These are phyloP conservation scores for Apantesis nais DNA, from an alignment of 2,888 invertebrate species.

Conservation along the genomic window DNA sequence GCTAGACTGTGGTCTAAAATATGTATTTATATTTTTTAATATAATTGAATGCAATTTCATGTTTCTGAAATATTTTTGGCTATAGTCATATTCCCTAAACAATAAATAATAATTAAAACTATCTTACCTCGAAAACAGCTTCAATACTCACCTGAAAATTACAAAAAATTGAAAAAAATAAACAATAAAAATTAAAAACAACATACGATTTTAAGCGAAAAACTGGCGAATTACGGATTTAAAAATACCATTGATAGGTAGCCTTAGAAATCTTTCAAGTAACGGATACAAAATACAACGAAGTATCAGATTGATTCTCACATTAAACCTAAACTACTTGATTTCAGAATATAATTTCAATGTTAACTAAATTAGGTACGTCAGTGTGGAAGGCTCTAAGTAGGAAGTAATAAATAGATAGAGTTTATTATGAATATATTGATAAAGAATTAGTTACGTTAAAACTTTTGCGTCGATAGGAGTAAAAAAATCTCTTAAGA, in stretches of 20 bases:
- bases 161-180: background rate
- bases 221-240: background rate
- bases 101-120: background rate
- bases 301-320: background rate
- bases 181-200: background rate
- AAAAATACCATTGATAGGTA: background rate
- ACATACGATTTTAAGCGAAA: background rate
- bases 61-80: background rate
- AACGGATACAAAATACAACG: background rate
- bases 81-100: no score
- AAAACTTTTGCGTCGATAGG: background rate
- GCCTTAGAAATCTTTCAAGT: background rate
- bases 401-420: no score
- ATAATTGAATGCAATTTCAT: background rate
- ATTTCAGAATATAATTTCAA: background rate
- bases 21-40: background rate
- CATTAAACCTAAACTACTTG: background rate
- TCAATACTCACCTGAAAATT: constrained; percentile 7
- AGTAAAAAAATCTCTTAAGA: background rate
- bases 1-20: background rate
- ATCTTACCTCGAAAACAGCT: constrained; percentile 11
- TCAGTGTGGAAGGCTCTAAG: no score
- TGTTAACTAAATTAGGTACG: background rate
- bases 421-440: no score
- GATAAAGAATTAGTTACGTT: background rate